phyloP scores from a whole-genome alignment of 1,140 invertebrate genomes.

The Microplitis mediator region DNA sequence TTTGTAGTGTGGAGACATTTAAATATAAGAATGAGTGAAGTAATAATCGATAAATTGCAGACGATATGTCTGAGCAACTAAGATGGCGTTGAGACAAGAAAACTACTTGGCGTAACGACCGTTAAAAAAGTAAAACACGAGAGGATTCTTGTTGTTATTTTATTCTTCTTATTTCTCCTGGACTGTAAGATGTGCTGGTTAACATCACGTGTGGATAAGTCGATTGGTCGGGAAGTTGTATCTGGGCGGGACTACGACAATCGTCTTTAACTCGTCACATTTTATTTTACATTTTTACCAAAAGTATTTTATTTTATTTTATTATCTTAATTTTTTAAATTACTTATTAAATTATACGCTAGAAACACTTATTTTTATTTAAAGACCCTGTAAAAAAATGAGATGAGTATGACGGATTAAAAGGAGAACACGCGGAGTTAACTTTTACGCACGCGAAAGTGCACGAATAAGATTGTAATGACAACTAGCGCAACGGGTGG shows the following conservation, averaged over 20 bases:
- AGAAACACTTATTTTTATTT: too few species aligned
- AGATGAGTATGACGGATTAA: not conserved
- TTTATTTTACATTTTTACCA: not conserved
- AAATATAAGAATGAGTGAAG: constrained; percentile 14
- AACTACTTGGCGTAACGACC: constrained; percentile 41
- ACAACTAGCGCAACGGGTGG: constrained; percentile 56
- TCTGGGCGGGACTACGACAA: constrained; percentile 50
- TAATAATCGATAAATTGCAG: constrained; percentile 44
- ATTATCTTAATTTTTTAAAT: not conserved
- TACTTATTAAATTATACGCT: too few species aligned
- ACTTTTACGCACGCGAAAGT: not conserved
- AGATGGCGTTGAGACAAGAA: constrained; percentile 57
- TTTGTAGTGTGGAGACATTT: not conserved
- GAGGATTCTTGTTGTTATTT: not conserved
- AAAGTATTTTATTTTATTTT: constrained; percentile 25
- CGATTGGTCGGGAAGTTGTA: constrained; percentile 43
- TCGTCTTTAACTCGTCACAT: constrained; percentile 39
- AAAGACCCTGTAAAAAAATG: too few species aligned
- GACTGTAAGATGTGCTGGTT: constrained; percentile 11
- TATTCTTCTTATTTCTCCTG: not conserved
- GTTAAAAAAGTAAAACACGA: constrained; percentile 42
- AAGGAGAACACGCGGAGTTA: not conserved
- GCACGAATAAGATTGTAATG: constrained; percentile 51
- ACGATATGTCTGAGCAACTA: constrained; percentile 47
- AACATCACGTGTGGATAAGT: constrained; percentile 29